Evolutionary conservation across 2,888 invertebrate species (phyloP), one percentile per base, ranked within the genome.

Genomic region (Eilema sororculum): DNA sequence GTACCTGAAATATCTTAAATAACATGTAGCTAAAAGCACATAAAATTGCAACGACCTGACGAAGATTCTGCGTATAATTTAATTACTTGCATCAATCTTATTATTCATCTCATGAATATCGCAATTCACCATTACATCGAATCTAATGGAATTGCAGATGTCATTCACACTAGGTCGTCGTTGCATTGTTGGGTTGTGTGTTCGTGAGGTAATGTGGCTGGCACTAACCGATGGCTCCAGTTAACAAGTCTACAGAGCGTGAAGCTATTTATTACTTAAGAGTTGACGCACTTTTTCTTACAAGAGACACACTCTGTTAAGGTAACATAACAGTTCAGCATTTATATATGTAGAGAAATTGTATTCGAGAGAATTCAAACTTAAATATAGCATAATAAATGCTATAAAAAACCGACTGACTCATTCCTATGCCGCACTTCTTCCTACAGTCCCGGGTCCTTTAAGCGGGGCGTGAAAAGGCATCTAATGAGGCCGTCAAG

Each of bases 261-360:
- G 37, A 68, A 56, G 68, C 33, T 57, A 62, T 68, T 68, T 56
- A 33, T 62, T 62, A 33, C 52, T 46, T 33, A 67, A 25, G 58
- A 16, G 25, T 16, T 58, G 24, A 57, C 22, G 56, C 25, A 62
- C 37, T 37, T 62, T 30, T 68, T 68, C 41, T 56, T 58, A 22
- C 3, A 30, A 20, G 37, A 33, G 56, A 62, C 22, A 22, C 12
- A 37, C n/a, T 41, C 28, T 22, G 13, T 25, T 25, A 22, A 16
- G 24, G 12, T 22, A 5, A 5, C 6, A 24, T 12, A 25, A 46
- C n/a, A 20, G 16, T 41, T 37, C 30, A 41, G 13, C 10, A 46
- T 46, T 46, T 46, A 5, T 46, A 20, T 6, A 46, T 46, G 16
- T 41, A 41, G 41, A 20, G 46, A 28, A 46, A 46, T 6, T 46